Percentiles rank a stretch among this genome's conserved stretches.
Evolutionary conservation across 2,888 invertebrate species (phyloP).

Genomic region (Lysandra bellargus): DNA sequence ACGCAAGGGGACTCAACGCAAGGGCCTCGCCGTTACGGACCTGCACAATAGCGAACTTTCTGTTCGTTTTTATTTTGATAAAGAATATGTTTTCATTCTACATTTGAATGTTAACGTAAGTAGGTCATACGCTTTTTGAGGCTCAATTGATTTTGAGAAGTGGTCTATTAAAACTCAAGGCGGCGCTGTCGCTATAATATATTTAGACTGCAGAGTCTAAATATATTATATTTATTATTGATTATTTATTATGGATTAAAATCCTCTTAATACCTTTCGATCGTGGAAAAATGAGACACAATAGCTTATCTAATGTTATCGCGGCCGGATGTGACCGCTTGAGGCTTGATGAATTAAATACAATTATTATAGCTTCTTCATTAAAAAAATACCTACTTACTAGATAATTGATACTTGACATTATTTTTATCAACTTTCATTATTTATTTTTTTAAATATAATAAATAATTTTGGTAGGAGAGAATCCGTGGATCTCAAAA

Average conservation of each 20-base stretch:
- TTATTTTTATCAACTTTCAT: no score
- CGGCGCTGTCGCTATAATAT: background rate
- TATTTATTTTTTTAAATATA: background rate
- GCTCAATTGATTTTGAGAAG: background rate
- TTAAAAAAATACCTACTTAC: no score
- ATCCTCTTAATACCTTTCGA: no score
- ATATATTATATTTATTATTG: no score
- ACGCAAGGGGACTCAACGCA: background rate
- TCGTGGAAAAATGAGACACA: no score
- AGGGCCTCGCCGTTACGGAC: background rate
- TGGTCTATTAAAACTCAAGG: background rate
- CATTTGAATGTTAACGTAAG: background rate
- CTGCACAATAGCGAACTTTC: slow-evolving; percentile 34
- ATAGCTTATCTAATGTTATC: no score
- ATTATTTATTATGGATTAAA: no score
- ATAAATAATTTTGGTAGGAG: background rate
- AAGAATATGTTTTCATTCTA: slow-evolving; percentile 3
- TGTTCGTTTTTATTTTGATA: slow-evolving; percentile 27
- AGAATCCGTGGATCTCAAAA: background rate
- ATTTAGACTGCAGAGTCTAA: no score
- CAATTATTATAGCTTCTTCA: no score
- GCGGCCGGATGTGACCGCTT: no score
- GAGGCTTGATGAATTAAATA: no score
- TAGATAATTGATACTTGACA: no score
- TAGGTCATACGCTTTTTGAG: slow-evolving; percentile 7